Base-by-base conservation (phyloP, 2,113 vertebrate species). In the Oncorhynchus clarkii region DNA sequence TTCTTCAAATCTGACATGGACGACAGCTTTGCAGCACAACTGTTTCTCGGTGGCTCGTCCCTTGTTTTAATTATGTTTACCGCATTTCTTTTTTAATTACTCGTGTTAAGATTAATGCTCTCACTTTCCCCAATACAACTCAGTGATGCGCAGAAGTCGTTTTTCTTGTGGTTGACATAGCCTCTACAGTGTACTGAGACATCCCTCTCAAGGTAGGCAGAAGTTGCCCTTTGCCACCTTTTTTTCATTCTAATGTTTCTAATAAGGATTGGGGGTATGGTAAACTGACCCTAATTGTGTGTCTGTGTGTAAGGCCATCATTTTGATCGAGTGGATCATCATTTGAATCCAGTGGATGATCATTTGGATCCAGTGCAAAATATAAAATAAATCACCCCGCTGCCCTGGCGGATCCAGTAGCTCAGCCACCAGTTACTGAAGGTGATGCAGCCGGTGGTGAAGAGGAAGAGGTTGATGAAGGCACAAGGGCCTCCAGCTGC, bases 361-460 rank as follows among this genome's bases (percentile, higher is more conserved):
- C 20, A 20, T 49, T 72, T 20, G 51, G 18, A 51, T 16, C 16
- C 0, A 48, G 71, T 14, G n/a, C 73, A 71, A 62, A 54, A 64
- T 60, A 54, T 64, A 64, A 60, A 29, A 4, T 4, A 4, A 71
- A 92, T 93, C 80, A 94, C 94, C 89, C 92, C 93, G 4, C 88
- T 90, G 84, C 93, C 93, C 88, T 94, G 93, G 67, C 82, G 83
- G 84, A 95, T 95, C 94, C 94, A 95, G 85, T 94, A 68, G 80
- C 94, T 95, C 66, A 95, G 90, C 93, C 94, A 95, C 93, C 94
- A 95, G 89, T 94, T 94, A 80, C 89, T 91, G 84, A 95, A 95
- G 59, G 93, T 90, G 66, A 94, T 87, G 81, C 90, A 93, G 87
- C 93, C 93, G 0, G 93, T 93, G 76, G 93, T 95, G 75, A 88